Conservation (phyloP, 2,113 vertebrate genomes). For the Lamprologus sp. region DNA sequence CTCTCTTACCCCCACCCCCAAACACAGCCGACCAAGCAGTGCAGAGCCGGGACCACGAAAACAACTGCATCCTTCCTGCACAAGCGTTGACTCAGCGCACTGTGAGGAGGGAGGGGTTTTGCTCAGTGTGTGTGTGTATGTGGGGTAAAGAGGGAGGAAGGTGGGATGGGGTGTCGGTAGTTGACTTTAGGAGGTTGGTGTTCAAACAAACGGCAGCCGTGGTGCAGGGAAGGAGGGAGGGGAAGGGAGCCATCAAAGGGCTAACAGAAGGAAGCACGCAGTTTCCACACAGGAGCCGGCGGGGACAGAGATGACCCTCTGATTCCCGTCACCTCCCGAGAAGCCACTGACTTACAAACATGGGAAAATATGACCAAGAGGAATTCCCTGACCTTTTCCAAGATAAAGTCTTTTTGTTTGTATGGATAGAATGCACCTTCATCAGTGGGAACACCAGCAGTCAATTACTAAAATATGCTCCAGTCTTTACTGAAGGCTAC, state of each 20-base stretch:
- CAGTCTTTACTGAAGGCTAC: background rate
- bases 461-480: background rate
- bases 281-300: slow-evolving; percentile 44
- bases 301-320: slow-evolving; percentile 24
- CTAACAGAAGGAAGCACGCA: slow-evolving; percentile 41
- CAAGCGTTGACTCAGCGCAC: slow-evolving; percentile 65
- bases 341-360: background rate
- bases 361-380: background rate
- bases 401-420: background rate
- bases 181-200: slow-evolving; percentile 39
- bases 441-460: background rate
- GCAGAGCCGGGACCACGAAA: slow-evolving; percentile 35
- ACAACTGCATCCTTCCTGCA: slow-evolving; percentile 73
- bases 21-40: background rate
- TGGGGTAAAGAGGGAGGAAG: background rate
- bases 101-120: background rate
- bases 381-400: background rate
- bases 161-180: background rate
- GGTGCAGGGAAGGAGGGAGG: background rate
- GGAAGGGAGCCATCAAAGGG: slow-evolving; percentile 21
- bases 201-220: slow-evolving; percentile 38
- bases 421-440: background rate
- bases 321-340: slow-evolving; percentile 22
- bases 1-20: background rate
- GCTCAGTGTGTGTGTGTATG: background rate